Percentiles rank a stretch among this genome's conserved stretches.
Conservation (phyloP, 2,113 vertebrate genomes). For the Gymnorhina tibicen region DNA sequence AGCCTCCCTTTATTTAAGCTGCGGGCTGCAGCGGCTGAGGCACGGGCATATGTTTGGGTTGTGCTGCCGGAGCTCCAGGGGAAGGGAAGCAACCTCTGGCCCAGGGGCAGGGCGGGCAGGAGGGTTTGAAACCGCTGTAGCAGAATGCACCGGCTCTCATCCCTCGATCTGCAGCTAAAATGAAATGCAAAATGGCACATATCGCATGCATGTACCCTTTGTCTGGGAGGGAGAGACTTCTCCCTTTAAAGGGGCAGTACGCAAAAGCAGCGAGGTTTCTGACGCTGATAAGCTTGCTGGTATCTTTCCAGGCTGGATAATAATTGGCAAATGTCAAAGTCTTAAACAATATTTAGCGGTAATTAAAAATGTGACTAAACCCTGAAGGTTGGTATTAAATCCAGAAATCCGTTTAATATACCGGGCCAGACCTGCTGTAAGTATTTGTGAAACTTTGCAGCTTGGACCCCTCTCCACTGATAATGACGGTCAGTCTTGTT, state of each 20-base stretch:
- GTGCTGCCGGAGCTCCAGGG: neutral
- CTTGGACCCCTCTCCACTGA: neutral
- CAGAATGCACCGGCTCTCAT: neutral
- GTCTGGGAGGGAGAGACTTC: constrained; percentile 6
- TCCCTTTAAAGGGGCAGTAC: constrained; percentile 18
- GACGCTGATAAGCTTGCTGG: neutral
- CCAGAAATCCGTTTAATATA: neutral
- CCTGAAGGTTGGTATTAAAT: neutral
- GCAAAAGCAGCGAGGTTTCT: neutral
- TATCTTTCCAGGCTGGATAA: neutral
- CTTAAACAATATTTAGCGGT: neutral
- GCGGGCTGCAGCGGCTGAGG: neutral
- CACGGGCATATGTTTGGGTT: rapidly evolving
- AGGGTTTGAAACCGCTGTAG: neutral
- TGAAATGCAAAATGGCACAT: constrained; percentile 7
- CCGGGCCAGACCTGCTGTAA: neutral
- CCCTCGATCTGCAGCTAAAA: neutral
- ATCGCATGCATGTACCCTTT: neutral
- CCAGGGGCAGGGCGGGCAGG: neutral
- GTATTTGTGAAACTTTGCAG: neutral
- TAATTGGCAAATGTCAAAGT: neutral
- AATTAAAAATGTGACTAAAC: constrained; percentile 9
- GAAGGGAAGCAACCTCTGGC: neutral
- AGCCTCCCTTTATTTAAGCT: neutral
- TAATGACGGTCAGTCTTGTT: constrained; percentile 49